These are phyloP conservation scores for Aricia agestis DNA, from an alignment of 1,140 invertebrate genomes.

Conservation along the genomic window DNA sequence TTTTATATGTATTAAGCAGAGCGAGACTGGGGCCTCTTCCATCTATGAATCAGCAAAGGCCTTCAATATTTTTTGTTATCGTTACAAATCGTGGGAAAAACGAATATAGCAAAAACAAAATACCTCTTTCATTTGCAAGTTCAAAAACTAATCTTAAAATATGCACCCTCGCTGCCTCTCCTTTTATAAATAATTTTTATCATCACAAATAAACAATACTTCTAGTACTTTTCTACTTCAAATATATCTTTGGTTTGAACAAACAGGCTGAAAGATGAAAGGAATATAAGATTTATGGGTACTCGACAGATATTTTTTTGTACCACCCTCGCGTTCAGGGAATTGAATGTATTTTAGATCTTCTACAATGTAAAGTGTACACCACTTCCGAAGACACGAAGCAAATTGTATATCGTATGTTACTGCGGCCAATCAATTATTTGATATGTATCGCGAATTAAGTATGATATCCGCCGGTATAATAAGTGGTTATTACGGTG, in stretches of 20 bases:
- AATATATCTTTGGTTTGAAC: neutral
- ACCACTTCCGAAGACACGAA: neutral
- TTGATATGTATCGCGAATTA: neutral
- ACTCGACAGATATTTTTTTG: neutral
- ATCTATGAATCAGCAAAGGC: neutral
- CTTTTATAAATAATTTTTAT: no score
- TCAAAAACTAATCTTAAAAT: neutral
- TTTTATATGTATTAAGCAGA: constrained; percentile 42
- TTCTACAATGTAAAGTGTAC: neutral
- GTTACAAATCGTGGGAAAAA: neutral
- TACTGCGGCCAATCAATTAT: neutral
- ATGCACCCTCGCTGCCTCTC: neutral
- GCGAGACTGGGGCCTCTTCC: constrained; percentile 41
- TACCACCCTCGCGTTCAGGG: constrained; percentile 2
- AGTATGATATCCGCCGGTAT: constrained; percentile 4
- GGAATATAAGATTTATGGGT: neutral
- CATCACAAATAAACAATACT: neutral
- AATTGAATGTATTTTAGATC: constrained; percentile 5
- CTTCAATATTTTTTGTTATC: neutral
- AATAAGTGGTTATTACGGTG: constrained; percentile 8
- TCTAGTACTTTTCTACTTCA: neutral
- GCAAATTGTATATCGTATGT: neutral
- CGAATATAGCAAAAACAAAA: neutral
- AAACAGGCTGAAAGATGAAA: neutral
- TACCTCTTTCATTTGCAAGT: neutral